These are phyloP conservation scores for Exocentrus adspersus DNA, from an alignment of 2,888 invertebrate genomes.

Conservation along the genomic window DNA sequence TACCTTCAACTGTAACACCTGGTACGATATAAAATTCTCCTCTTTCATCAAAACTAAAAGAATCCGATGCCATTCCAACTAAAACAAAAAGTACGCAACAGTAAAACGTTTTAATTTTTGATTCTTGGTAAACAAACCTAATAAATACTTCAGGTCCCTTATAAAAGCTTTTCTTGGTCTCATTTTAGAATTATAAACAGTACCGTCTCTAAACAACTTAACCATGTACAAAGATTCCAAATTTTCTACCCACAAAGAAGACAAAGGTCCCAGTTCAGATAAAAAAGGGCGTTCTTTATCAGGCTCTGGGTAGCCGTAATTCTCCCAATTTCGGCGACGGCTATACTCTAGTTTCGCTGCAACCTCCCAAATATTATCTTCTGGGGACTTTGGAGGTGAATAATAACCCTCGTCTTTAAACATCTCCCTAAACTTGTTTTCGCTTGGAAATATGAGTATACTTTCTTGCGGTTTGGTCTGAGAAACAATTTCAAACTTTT, in stretches of 20 bases:
- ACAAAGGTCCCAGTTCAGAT: conserved; percentile 55
- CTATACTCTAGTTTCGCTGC: conserved; percentile 48
- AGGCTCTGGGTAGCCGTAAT: conserved; percentile 54
- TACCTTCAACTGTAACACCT: conserved; percentile 53
- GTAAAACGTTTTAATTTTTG: not conserved
- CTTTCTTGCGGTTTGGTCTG: not conserved
- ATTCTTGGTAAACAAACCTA: conserved; percentile 48
- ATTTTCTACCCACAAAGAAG: conserved; percentile 55
- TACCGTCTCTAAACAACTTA: conserved; percentile 42
- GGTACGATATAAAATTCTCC: conserved; percentile 53
- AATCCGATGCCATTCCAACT: conserved; percentile 60
- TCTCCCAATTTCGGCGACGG: conserved; percentile 58
- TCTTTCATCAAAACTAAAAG: conserved; percentile 51
- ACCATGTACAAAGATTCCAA: conserved; percentile 52
- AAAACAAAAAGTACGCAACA: conserved; percentile 36
- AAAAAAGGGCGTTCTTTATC: conserved; percentile 59
- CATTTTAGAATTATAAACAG: conserved; percentile 44
- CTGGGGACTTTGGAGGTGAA: conserved; percentile 45
- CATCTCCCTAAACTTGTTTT: conserved; percentile 26
- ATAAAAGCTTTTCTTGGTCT: conserved; percentile 51
- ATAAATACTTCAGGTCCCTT: conserved; percentile 56
- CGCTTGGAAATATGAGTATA: not conserved
- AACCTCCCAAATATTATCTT: conserved; percentile 56
- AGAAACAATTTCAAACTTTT: not conserved
- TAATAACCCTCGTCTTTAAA: conserved; percentile 47